Evolutionary conservation across 2,888 invertebrate species (phyloP).

Genomic region (Slavum lentiscoides): DNA sequence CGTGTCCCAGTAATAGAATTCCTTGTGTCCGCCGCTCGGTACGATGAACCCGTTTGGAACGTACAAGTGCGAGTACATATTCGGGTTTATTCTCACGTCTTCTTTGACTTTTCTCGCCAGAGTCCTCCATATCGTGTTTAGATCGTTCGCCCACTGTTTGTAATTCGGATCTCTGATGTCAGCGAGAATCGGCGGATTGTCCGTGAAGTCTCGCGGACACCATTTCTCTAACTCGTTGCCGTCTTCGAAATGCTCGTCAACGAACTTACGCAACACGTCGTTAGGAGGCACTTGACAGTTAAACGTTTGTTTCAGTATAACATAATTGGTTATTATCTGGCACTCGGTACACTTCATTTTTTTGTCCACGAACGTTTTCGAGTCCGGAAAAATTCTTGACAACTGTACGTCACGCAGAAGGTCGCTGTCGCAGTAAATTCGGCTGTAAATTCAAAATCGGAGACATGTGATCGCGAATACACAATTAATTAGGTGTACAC

Average conservation of each 20-base stretch:
- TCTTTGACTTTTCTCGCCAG: constrained; percentile 67
- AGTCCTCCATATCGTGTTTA: constrained; percentile 58
- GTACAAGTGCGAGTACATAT: constrained; percentile 70
- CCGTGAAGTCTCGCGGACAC: constrained; percentile 59
- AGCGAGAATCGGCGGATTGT: constrained; percentile 60
- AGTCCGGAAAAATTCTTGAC: constrained; percentile 71
- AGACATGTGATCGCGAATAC: too few relatives aligned
- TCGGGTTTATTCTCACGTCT: constrained; percentile 60
- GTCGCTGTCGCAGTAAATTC: constrained; percentile 75
- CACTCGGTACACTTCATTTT: constrained; percentile 62
- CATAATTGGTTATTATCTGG: constrained; percentile 55
- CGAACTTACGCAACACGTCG: constrained; percentile 54
- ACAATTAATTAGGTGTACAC: too few relatives aligned
- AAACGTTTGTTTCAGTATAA: constrained; percentile 53
- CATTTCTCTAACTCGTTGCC: constrained; percentile 57
- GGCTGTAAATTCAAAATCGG: constrained; percentile 60
- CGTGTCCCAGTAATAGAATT: constrained; percentile 85
- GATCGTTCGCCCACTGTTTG: constrained; percentile 61
- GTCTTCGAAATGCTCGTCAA: constrained; percentile 57
- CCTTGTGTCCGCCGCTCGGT: constrained; percentile 70
- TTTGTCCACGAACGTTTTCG: constrained; percentile 83
- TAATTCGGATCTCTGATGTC: constrained; percentile 60
- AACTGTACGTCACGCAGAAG: constrained; percentile 74
- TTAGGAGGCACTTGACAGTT: constrained; percentile 31
- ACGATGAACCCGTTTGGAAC: constrained; percentile 71